phyloP scores from a whole-genome alignment of 2,888 invertebrate genomes.

The Nomada ruficornis region DNA sequence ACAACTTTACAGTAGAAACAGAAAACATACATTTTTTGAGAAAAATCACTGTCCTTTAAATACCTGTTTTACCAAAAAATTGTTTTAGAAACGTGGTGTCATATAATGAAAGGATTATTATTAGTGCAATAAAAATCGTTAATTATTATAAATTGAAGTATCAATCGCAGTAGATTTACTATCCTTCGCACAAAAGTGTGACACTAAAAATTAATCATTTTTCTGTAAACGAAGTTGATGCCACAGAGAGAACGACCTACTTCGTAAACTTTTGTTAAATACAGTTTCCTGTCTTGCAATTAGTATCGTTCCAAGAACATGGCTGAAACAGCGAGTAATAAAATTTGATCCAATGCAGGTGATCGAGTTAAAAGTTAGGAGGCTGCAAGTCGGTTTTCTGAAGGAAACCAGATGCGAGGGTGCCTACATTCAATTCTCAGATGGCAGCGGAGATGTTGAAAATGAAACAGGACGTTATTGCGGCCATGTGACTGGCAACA shows the following conservation, averaged over 20 bases:
- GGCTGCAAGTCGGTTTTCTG: constrained; percentile 77
- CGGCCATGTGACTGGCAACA: constrained; percentile 77
- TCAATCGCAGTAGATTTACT: no score
- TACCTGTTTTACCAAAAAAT: no score
- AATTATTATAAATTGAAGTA: no score
- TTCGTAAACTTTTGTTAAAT: no score
- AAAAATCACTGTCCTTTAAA: no score
- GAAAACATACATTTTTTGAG: no score
- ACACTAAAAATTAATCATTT: not conserved
- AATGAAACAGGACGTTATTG: constrained; percentile 77
- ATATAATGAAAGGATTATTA: no score
- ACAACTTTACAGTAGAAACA: no score
- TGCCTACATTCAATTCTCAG: constrained; percentile 77
- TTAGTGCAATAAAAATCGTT: no score
- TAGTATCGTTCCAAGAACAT: not conserved
- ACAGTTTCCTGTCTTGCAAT: not conserved
- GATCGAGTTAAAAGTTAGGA: constrained; percentile 76
- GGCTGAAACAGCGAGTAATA: not conserved
- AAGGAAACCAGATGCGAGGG: constrained; percentile 77
- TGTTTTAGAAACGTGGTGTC: no score
- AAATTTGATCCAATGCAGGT: constrained; percentile 60
- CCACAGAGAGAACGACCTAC: not conserved
- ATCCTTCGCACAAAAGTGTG: no score
- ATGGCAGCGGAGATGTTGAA: constrained; percentile 72
- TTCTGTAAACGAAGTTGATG: not conserved